These are phyloP conservation scores for Xiphophorus birchmanni DNA, from an alignment of 2,797 vertebrate species.

Conservation along the genomic window DNA sequence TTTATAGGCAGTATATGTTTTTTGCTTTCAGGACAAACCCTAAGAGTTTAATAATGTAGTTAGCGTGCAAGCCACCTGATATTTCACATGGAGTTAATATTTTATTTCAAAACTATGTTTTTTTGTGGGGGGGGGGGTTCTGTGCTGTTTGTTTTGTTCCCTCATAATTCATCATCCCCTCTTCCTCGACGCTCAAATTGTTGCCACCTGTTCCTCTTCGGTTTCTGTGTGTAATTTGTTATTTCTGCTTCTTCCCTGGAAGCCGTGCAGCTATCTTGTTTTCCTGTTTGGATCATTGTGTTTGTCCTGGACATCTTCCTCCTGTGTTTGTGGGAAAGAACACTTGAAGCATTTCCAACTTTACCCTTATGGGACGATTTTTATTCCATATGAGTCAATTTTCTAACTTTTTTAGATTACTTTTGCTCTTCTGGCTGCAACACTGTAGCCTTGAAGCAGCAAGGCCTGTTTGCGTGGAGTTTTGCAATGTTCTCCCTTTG, in stretches of 20 bases:
- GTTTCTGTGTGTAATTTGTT: neutral
- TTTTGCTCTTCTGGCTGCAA: neutral
- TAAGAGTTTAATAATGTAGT: neutral
- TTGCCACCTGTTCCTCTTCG: neutral
- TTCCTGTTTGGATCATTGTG: neutral
- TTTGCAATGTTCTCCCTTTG: neutral
- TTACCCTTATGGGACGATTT: neutral
- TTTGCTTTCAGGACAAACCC: neutral
- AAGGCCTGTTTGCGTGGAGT: neutral
- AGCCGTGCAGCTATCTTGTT: neutral
- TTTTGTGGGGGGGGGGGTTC: neutral
- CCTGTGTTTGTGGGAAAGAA: neutral
- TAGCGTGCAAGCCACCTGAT: neutral
- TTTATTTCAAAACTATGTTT: neutral
- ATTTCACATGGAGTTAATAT: neutral
- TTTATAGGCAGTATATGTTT: neutral
- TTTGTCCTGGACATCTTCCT: neutral
- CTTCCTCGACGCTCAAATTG: neutral
- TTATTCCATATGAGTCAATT: neutral
- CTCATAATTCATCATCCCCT: neutral
- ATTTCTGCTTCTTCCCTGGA: slow-evolving; percentile 1
- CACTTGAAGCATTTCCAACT: neutral
- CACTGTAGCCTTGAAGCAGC: neutral
- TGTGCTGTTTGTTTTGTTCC: neutral
- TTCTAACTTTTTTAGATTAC: neutral